phyloP scores from a whole-genome alignment of 1,140 invertebrate genomes.

The Andrena cerasifolii region DNA sequence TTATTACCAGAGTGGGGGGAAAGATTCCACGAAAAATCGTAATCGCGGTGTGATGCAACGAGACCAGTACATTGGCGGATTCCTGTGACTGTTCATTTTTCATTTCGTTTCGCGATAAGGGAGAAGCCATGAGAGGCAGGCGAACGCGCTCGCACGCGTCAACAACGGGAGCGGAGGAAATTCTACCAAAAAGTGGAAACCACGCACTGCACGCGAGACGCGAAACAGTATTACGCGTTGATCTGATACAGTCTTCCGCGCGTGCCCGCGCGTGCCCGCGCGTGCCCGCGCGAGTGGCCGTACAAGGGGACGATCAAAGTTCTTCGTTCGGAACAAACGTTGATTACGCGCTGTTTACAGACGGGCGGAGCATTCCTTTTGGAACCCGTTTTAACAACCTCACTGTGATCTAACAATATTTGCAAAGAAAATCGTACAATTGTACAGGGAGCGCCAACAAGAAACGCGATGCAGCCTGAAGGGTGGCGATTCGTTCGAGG shows the following conservation, averaged over 20 bases:
- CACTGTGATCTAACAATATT: conserved; percentile 29
- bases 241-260: conserved; percentile 27
- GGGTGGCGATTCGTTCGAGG: too few relatives aligned
- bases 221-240: conserved; percentile 47
- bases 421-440: neutral
- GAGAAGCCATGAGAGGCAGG: neutral
- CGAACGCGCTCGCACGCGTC: neutral
- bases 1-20: too few relatives aligned
- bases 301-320: conserved; percentile 17
- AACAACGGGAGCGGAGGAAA: neutral
- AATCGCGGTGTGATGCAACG: too few relatives aligned
- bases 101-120: neutral
- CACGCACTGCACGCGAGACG: conserved; percentile 6
- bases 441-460: neutral
- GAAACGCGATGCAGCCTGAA: too few relatives aligned
- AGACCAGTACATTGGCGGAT: too few relatives aligned
- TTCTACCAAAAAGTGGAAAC: neutral
- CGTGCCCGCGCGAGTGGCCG: neutral
- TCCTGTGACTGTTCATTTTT: neutral
- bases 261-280: neutral
- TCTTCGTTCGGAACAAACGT: conserved; percentile 16
- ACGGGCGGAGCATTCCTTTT: conserved; percentile 22
- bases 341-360: neutral
- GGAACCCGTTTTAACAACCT: conserved; percentile 12
- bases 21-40: neutral